phyloP scores from a whole-genome alignment of 1,140 invertebrate genomes.

The Drosophila kepulauana region DNA sequence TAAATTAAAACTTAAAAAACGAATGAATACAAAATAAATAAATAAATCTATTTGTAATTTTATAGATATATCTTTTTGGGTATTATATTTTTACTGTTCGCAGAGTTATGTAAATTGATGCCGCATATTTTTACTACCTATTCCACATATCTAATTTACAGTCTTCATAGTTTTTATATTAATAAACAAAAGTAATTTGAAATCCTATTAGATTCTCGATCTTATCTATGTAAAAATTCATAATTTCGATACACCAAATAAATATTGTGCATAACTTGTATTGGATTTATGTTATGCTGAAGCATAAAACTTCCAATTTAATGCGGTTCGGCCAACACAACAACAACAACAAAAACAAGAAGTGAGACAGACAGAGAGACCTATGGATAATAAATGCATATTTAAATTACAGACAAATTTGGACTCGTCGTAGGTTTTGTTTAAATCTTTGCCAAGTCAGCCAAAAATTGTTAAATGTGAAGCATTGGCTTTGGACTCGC shows the following conservation, averaged over 20 bases:
- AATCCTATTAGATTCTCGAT: not conserved
- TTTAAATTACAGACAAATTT: constrained; percentile 63
- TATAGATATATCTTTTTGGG: no score
- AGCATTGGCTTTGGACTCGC: constrained; percentile 26
- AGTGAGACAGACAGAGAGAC: not conserved
- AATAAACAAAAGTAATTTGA: no score
- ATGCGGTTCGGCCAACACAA: constrained; percentile 5
- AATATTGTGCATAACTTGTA: constrained; percentile 1
- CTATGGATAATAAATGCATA: constrained; percentile 59
- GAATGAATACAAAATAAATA: no score
- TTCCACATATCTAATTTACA: no score
- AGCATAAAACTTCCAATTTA: constrained; percentile 38
- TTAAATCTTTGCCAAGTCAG: constrained; percentile 45
- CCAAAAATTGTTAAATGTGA: constrained; percentile 45
- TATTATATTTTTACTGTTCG: no score
- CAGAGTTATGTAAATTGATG: no score
- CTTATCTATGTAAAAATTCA: not conserved
- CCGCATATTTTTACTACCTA: no score
- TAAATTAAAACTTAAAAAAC: no score
- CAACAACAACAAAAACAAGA: no score
- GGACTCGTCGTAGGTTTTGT: constrained; percentile 47
- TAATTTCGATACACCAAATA: not conserved
- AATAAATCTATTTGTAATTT: no score
- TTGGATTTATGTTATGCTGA: not conserved
- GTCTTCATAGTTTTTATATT: no score